Base-by-base conservation (phyloP, 2,888 invertebrate genomes). In the Thymelicus lineola region DNA sequence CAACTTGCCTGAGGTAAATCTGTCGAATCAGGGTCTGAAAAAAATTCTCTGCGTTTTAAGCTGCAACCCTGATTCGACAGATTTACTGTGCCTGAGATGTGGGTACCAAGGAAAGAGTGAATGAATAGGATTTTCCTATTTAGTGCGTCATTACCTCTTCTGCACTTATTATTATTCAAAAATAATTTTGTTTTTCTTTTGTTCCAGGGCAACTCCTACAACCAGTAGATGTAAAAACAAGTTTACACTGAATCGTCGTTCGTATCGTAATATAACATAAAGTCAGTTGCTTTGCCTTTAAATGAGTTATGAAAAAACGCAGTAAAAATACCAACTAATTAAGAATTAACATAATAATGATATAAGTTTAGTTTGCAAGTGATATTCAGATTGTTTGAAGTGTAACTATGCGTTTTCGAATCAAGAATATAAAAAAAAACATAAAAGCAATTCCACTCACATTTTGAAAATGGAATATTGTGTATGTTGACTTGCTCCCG, bases 201-300 rank as follows among this genome's bases (percentile, higher is more conserved):
- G 74, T 87, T 88, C 2, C 89, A 90, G 89, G 89, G 89, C 46
- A 86, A 89, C 75, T 78, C 81, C 42, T 75, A 82, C 75, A 69
- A 72, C 15, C 73, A 71, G 6, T 79, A 80, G 72, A 64, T 42
- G 42, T 42, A 42, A 12, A 42, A 12, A 4, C 42, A 42, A 10
- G 42, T 38, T 12, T 42, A 42, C 42, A 42, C 9, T 42, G 10
- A 42, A 42, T 42, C 42, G 42, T 12, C 12, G 42, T 67, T 14
- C 28, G 55, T 55, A 5, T 55, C 28, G 20, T 55, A 55, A 28
- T 55, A 28, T 28, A 28, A 28, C 6, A 12, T 17, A n/a, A 70
- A 64, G 35, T 48, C 42, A 66, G 17, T 70, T 38, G 59, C 59
- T 59, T n/a, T 58, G 59, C 38, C 53, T 64, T 64, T 70, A 42